Percentiles rank a stretch among this genome's conserved stretches.
phyloP scores from a whole-genome alignment of 30 jellyfish, hydroid and myxozoan species.

The Hydractinia symbiolongicarpus region DNA sequence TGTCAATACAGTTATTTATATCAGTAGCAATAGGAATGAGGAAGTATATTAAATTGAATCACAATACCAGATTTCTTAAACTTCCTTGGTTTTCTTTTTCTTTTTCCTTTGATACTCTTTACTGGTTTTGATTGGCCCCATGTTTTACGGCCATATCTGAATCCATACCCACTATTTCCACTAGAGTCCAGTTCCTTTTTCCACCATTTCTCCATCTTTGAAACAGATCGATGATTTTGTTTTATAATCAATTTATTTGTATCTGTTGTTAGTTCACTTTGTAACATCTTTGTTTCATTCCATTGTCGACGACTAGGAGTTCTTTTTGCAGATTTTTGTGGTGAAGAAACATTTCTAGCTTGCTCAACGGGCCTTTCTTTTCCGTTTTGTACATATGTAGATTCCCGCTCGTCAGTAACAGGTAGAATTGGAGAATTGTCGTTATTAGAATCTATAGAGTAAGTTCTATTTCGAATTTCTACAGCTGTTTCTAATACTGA shows the following conservation, averaged over 20 bases:
- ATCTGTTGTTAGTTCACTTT: not conserved
- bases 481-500: too few species aligned
- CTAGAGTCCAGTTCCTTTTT: not conserved
- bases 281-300: not conserved
- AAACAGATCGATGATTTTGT: not conserved
- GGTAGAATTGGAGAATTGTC: too few species aligned
- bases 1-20: too few species aligned
- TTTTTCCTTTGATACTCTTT: conserved; percentile 23
- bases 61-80: not conserved
- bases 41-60: not conserved
- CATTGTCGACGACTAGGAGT: not conserved
- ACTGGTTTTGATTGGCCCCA: conserved; percentile 24
- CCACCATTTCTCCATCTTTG: conserved; percentile 16
- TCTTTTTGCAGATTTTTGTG: not conserved
- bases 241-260: not conserved
- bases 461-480: too few species aligned
- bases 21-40: too few species aligned
- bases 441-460: too few species aligned
- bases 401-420: too few species aligned
- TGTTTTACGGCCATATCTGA: conserved; percentile 8
- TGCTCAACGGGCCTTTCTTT: too few species aligned
- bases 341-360: too few species aligned
- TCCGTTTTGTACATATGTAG: too few species aligned
- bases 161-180: conserved; percentile 6
- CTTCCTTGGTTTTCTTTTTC: not conserved